A percentile compares a stretch with the other conserved stretches of the same genome.
Evolutionary conservation across 2,797 vertebrate genomes (phyloP).

Genomic region (Mus caroli): DNA sequence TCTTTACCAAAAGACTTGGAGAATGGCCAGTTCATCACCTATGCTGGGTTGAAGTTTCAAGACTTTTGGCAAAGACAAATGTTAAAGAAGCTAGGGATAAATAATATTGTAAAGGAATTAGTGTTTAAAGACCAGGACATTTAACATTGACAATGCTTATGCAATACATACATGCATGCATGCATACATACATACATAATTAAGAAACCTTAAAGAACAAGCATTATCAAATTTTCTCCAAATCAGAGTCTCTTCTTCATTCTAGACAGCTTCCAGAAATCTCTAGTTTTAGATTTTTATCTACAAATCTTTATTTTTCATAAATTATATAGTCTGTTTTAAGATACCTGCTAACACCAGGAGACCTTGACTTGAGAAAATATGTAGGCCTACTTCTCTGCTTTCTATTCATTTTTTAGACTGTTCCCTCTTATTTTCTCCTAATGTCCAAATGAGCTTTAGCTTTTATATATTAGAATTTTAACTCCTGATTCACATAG

Average conservation of each 20-base stretch:
- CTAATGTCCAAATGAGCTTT: neutral
- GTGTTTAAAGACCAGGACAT: neutral
- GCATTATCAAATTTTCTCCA: neutral
- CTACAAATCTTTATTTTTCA: neutral
- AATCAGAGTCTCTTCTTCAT: constrained; percentile 38
- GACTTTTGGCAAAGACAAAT: constrained; percentile 5
- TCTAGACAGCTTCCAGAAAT: constrained; percentile 31
- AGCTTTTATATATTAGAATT: neutral
- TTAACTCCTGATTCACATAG: constrained; percentile 43
- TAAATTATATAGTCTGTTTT: neutral
- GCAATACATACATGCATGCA: neutral
- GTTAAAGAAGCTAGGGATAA: neutral
- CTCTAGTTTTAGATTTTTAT: constrained; percentile 21
- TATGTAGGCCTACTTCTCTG: neutral
- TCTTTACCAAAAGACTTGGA: constrained; percentile 46
- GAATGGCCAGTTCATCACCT: neutral
- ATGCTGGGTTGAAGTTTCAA: neutral
- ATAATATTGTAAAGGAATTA: constrained; percentile 34
- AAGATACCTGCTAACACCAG: neutral
- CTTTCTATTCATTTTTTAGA: too few species aligned
- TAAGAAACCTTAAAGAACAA: neutral
- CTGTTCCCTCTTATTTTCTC: constrained; percentile 27
- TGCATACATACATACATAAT: neutral
- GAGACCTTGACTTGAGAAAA: constrained; percentile 21
- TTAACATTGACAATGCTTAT: neutral